Evolutionary conservation across 2,113 vertebrate species (phyloP).

Genomic region (Manacus vitellinus): DNA sequence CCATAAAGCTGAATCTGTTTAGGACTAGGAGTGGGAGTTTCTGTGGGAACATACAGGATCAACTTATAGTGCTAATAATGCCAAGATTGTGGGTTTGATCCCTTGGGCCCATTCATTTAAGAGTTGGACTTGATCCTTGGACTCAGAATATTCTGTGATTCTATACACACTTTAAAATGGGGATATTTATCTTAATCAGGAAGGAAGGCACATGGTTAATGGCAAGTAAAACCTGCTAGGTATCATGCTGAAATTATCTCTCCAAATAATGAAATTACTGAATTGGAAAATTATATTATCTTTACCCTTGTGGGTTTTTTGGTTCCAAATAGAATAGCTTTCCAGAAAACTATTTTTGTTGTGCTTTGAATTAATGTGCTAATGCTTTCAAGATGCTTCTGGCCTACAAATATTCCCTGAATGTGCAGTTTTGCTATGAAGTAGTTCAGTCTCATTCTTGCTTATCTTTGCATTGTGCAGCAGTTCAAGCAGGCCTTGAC

Average conservation of each 20-base stretch:
- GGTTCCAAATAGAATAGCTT: not conserved
- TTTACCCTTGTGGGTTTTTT: not conserved
- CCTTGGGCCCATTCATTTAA: not conserved
- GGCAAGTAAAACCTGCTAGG: not conserved
- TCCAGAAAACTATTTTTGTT: not conserved
- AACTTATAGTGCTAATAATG: not conserved
- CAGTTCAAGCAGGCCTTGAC: not conserved
- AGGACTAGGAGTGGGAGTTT: not conserved
- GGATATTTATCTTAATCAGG: not conserved
- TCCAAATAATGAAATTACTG: not conserved
- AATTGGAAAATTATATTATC: not conserved
- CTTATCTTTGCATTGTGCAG: not conserved
- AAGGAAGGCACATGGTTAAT: not conserved
- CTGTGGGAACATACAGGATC: not conserved
- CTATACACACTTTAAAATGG: not conserved
- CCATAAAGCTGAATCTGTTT: not conserved
- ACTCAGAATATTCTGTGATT: not conserved
- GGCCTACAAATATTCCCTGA: not conserved
- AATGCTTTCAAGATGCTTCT: not conserved
- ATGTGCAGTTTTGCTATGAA: not conserved
- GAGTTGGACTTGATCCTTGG: not conserved
- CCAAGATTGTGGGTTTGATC: not conserved
- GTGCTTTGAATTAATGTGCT: not conserved
- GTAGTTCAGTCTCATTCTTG: not conserved
- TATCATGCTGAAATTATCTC: not conserved